phyloP scores from a whole-genome alignment of 2,797 vertebrate genomes.

The Schizothorax lantsangensis region DNA sequence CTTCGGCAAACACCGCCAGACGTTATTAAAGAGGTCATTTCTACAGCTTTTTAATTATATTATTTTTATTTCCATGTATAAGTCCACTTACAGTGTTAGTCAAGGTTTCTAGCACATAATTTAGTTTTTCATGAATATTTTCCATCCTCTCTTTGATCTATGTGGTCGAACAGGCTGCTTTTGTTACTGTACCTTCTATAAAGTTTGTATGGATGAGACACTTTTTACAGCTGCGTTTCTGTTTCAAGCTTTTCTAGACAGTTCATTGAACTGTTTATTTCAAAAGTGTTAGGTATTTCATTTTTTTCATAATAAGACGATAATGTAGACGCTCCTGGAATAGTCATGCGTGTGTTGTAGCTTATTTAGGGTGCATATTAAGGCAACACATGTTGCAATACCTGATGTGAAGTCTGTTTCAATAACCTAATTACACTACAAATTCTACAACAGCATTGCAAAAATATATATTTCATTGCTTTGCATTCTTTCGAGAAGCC shows the following conservation, averaged over 20 bases:
- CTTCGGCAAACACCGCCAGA: slow-evolving; percentile 8
- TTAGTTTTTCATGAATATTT: not conserved
- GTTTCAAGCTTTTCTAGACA: not conserved
- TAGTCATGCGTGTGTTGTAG: not conserved
- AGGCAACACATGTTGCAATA: not conserved
- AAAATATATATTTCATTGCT: not conserved
- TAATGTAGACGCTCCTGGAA: not conserved
- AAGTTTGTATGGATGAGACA: not conserved
- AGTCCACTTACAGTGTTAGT: not conserved
- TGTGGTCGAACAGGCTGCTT: not conserved
- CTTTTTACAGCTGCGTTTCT: not conserved
- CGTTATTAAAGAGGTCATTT: slow-evolving; percentile 12
- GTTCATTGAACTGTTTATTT: not conserved
- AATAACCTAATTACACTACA: not conserved
- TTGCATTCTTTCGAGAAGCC: not conserved
- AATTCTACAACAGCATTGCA: not conserved
- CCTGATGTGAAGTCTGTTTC: not conserved
- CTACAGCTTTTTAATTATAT: not conserved
- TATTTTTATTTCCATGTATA: slow-evolving; percentile 13
- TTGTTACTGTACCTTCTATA: not conserved
- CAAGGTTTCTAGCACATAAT: not conserved
- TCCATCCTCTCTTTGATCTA: not conserved
- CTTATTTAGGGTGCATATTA: not conserved
- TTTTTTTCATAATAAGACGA: not conserved
- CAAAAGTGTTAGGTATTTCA: not conserved